Evolutionary conservation across 2,888 invertebrate genomes (phyloP).

Genomic region (Dasypolia templi): DNA sequence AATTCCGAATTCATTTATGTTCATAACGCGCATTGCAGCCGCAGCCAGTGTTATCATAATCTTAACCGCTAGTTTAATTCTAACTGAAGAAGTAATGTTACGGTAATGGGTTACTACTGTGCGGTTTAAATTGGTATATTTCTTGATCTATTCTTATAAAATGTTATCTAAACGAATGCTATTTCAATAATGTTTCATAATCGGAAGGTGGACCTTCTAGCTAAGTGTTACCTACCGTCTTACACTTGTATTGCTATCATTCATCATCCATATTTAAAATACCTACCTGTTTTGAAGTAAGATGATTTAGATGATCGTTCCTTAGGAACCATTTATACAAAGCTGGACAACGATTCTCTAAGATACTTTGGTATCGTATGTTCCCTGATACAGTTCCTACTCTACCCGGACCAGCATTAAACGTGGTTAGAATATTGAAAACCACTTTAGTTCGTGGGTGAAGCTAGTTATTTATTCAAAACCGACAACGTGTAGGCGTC

Average conservation of each 20-base stretch:
- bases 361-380: not conserved
- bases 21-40: constrained; percentile 26
- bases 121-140: constrained; percentile 1
- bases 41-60: constrained; percentile 21
- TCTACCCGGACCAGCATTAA: not conserved
- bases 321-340: not conserved
- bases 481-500: constrained; percentile 3
- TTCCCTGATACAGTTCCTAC: not conserved
- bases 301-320: not conserved
- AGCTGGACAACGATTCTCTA: not conserved
- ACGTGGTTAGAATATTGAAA: not conserved
- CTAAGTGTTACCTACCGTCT: too few relatives aligned
- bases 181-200: not conserved
- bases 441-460: not conserved
- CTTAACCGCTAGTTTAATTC: not conserved
- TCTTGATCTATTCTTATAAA: not conserved
- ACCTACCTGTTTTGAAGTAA: not conserved
- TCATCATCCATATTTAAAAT: not conserved
- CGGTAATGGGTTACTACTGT: constrained; percentile 9
- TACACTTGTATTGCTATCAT: too few relatives aligned
- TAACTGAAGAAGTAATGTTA: constrained; percentile 21
- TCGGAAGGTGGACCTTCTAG: not conserved
- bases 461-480: constrained; percentile 9
- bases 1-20: too few relatives aligned
- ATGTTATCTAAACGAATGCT: not conserved